These are phyloP conservation scores for Rostratula benghalensis DNA, from an alignment of 2,113 vertebrate genomes.

Conservation along the genomic window DNA sequence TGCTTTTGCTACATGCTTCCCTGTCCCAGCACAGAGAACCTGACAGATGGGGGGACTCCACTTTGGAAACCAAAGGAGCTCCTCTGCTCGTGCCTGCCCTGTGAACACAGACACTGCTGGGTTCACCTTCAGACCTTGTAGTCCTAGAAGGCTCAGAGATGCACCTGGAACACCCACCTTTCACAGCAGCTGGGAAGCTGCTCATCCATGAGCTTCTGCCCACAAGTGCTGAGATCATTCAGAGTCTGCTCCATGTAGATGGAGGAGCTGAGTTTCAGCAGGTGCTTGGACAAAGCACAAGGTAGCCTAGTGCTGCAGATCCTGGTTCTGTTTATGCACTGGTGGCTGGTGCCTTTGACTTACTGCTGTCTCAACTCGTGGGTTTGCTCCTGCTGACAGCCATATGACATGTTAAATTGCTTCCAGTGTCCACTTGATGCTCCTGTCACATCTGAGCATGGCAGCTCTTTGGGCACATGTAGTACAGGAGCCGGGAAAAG, in stretches of 20 bases:
- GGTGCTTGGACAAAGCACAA: not conserved
- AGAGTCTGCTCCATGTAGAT: accelerated
- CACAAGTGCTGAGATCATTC: not conserved
- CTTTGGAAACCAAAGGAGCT: not conserved
- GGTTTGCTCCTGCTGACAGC: not conserved
- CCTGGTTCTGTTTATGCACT: not conserved
- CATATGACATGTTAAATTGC: not conserved
- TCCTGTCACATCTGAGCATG: accelerated
- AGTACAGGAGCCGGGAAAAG: not conserved
- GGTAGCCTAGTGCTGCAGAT: accelerated
- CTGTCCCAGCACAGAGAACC: not conserved
- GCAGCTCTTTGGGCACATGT: not conserved
- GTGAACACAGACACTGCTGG: not conserved
- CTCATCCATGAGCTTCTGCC: not conserved
- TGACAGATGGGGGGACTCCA: not conserved
- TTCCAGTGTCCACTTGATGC: not conserved
- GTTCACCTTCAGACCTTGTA: not conserved
- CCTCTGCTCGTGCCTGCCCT: not conserved
- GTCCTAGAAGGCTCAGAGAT: not conserved
- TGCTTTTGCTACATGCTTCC: not conserved
- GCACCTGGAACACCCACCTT: not conserved
- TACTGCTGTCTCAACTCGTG: accelerated
- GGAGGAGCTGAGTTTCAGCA: not conserved
- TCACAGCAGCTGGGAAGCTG: not conserved
- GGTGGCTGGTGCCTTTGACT: not conserved